Evolutionary conservation across 1,140 invertebrate genomes (phyloP).

Genomic region (Eriocheir sinensis): DNA sequence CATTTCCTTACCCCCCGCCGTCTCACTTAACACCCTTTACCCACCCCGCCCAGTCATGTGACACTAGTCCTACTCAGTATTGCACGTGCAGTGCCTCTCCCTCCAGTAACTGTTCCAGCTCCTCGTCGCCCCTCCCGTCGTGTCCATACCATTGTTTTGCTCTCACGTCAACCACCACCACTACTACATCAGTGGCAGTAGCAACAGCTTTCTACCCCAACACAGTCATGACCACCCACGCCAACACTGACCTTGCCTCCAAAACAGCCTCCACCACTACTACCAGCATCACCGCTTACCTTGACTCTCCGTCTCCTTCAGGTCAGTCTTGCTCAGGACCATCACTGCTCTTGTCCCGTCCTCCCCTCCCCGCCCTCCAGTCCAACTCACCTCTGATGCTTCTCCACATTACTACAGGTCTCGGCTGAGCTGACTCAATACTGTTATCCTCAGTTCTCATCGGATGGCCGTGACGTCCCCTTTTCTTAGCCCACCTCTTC

Average conservation of each 20-base stretch:
- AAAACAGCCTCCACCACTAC: slow-evolving; percentile 33
- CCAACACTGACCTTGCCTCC: slow-evolving; percentile 23
- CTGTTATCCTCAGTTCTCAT: neutral
- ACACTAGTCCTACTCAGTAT: neutral
- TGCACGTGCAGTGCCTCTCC: slow-evolving; percentile 49
- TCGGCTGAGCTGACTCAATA: neutral
- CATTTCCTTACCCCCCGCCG: slow-evolving; percentile 26
- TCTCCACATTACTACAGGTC: neutral
- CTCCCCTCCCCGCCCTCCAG: neutral
- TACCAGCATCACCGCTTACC: slow-evolving; percentile 56
- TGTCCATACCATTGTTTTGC: slow-evolving; percentile 41
- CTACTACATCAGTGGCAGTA: slow-evolving; percentile 34
- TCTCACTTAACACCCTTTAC: slow-evolving; percentile 31
- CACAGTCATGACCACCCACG: slow-evolving; percentile 1
- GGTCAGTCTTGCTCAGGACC: slow-evolving; percentile 71
- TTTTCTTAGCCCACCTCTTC: no score
- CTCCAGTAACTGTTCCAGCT: slow-evolving; percentile 54
- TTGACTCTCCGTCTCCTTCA: slow-evolving; percentile 67
- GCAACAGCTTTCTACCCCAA: slow-evolving; percentile 39
- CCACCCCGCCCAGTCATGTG: slow-evolving; percentile 29
- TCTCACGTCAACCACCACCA: slow-evolving; percentile 44
- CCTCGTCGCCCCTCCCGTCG: slow-evolving; percentile 60
- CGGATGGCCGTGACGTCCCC: neutral
- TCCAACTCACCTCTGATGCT: neutral
- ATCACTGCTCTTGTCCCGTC: slow-evolving; percentile 51